phyloP scores from a whole-genome alignment of 2,888 invertebrate species.

The Drosophila barbarae region DNA sequence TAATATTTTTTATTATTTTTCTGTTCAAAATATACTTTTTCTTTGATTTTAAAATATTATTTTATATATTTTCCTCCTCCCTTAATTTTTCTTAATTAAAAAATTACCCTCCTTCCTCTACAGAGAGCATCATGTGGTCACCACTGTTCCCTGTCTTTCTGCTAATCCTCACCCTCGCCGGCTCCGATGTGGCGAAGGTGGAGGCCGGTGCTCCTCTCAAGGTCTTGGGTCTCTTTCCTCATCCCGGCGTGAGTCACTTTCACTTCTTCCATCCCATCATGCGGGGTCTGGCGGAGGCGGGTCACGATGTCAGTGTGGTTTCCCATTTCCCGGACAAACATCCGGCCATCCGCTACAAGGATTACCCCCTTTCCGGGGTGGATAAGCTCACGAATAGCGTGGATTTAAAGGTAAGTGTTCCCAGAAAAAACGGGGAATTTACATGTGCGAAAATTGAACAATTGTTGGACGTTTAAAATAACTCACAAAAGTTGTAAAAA shows the following conservation, averaged over 20 bases:
- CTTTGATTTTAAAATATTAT: not conserved
- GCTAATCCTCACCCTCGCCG: conserved; percentile 18
- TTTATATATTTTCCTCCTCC: not conserved
- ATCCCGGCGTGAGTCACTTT: conserved; percentile 80
- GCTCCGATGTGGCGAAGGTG: conserved; percentile 13
- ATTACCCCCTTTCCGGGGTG: conserved; percentile 70
- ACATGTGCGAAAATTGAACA: not conserved
- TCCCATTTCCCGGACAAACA: conserved; percentile 80
- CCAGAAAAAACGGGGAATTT: not conserved
- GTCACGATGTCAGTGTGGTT: conserved; percentile 81
- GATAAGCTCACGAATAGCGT: conserved; percentile 72
- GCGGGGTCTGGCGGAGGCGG: conserved; percentile 80
- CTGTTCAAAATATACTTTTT: not conserved
- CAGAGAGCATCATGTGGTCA: conserved; percentile 28
- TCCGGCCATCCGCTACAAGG: conserved; percentile 76
- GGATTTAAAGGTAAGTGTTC: conserved; percentile 73
- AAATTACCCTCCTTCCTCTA: not conserved
- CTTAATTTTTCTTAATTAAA: too few species aligned
- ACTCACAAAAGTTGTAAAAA: not conserved
- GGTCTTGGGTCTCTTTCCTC: conserved; percentile 80
- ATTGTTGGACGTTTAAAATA: not conserved
- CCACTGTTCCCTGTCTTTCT: conserved; percentile 16
- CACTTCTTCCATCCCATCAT: conserved; percentile 80
- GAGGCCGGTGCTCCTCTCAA: conserved; percentile 63
- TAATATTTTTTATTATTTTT: not conserved